These are phyloP conservation scores for Oligia fasciuncula DNA, from an alignment of 2,888 invertebrate species.

Conservation along the genomic window DNA sequence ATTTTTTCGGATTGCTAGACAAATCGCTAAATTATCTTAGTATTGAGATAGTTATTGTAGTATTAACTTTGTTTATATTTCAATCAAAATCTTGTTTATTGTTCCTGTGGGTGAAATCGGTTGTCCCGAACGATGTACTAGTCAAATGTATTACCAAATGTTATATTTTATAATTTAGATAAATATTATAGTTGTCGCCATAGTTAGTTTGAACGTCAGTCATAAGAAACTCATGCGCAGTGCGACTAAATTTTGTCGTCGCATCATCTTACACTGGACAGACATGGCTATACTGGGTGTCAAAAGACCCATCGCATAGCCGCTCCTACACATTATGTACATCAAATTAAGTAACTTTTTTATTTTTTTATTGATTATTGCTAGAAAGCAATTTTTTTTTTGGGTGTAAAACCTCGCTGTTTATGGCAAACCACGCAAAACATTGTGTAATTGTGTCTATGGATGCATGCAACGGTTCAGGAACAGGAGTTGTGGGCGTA, in stretches of 20 bases:
- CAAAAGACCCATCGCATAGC: neutral
- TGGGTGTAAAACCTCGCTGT: neutral
- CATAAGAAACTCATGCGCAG: constrained; percentile 5
- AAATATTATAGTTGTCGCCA: constrained; percentile 62
- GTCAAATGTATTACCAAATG: constrained; percentile 80
- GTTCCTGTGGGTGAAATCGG: constrained; percentile 54
- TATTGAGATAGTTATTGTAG: constrained; percentile 54
- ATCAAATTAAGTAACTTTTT: no score
- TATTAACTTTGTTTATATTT: constrained; percentile 44
- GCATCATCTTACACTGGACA: neutral
- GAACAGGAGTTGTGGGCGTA: neutral
- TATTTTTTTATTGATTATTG: no score
- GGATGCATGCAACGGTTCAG: neutral
- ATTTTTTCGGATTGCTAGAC: constrained; percentile 34
- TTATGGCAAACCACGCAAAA: neutral
- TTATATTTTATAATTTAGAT: constrained; percentile 72
- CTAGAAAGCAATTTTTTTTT: neutral
- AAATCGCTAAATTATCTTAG: constrained; percentile 49
- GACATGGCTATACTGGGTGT: neutral
- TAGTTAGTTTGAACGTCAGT: constrained; percentile 60
- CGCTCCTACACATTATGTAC: no score
- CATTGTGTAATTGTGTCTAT: neutral
- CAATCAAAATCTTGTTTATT: constrained; percentile 44
- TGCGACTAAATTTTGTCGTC: neutral
- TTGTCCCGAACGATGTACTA: constrained; percentile 71